A percentile compares a stretch with the other conserved stretches of the same genome.
Conservation (phyloP, 2,888 invertebrate genomes). For the Coelopa pilipes region DNA sequence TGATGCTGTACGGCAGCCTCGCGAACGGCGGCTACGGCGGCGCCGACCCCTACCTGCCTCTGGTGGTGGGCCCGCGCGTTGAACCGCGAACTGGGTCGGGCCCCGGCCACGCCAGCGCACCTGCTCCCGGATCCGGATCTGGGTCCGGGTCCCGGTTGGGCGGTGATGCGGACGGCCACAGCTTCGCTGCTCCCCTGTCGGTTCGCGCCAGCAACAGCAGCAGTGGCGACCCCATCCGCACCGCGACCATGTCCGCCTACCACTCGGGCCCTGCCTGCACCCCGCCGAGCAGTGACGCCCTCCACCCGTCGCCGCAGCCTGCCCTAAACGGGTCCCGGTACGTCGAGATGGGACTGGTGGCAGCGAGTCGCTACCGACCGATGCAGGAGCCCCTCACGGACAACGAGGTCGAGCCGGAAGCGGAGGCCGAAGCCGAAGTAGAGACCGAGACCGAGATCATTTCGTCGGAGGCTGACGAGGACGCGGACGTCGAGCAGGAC, state of each 20-base stretch:
- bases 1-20: neutral
- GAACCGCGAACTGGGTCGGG: too few relatives aligned
- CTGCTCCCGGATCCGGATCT: neutral
- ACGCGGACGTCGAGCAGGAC: conserved; percentile 26
- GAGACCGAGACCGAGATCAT: conserved; percentile 30
- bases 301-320: neutral
- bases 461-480: conserved; percentile 26
- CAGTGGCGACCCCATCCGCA: conserved; percentile 41
- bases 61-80: too few relatives aligned
- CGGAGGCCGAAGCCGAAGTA: conserved; percentile 22
- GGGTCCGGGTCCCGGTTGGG: too few relatives aligned
- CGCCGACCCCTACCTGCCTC: neutral
- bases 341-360: conserved; percentile 6
- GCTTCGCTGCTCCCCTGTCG: neutral
- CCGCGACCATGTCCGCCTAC: conserved; percentile 40
- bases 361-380: neutral
- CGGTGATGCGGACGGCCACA: neutral
- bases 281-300: neutral
- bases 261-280: conserved; percentile 2
- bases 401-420: neutral
- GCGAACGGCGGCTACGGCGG: neutral
- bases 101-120: neutral
- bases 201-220: conserved; percentile 37
- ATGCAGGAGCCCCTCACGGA: conserved; percentile 10
- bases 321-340: conserved; percentile 20